Percentiles rank a stretch among this genome's conserved stretches.
These are phyloP conservation scores for Gracilinanus agilis DNA, from an alignment of 2,113 vertebrate species.

Conservation along the genomic window DNA sequence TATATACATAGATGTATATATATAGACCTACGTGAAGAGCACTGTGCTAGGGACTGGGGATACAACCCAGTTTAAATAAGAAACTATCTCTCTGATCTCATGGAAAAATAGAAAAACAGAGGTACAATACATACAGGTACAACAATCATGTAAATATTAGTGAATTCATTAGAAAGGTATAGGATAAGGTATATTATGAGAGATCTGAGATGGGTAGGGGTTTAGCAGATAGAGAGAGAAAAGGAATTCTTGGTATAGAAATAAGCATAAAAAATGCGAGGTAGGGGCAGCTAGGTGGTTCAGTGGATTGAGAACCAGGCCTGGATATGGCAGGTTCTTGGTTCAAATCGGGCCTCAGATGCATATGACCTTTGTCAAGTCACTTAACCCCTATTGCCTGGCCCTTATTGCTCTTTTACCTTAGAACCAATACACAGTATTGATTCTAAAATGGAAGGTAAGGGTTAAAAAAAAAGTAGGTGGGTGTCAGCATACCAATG, in stretches of 20 bases:
- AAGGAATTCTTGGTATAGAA: neutral
- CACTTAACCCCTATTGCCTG: too few relatives aligned
- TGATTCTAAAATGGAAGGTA: too few relatives aligned
- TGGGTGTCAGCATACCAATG: neutral
- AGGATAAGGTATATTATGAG: neutral
- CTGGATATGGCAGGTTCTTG: too few relatives aligned
- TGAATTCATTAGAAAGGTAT: neutral
- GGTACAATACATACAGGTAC: neutral
- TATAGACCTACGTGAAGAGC: too few relatives aligned
- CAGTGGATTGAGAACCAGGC: too few relatives aligned
- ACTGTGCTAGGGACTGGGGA: neutral
- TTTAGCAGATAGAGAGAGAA: neutral
- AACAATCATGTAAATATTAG: neutral
- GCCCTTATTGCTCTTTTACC: too few relatives aligned
- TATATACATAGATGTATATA: too few relatives aligned
- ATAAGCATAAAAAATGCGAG: neutral
- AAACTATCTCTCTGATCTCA: neutral
- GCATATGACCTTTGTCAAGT: too few relatives aligned
- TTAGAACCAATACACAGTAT: too few relatives aligned
- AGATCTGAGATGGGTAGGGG: neutral
- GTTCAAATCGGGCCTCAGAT: too few relatives aligned
- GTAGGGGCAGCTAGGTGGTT: too few relatives aligned
- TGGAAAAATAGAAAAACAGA: neutral
- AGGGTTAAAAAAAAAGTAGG: neutral
- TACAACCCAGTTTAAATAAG: neutral